A percentile compares a stretch with the other conserved stretches of the same genome.
phyloP scores from a whole-genome alignment of 2,113 vertebrate species.

The Aythya baeri region DNA sequence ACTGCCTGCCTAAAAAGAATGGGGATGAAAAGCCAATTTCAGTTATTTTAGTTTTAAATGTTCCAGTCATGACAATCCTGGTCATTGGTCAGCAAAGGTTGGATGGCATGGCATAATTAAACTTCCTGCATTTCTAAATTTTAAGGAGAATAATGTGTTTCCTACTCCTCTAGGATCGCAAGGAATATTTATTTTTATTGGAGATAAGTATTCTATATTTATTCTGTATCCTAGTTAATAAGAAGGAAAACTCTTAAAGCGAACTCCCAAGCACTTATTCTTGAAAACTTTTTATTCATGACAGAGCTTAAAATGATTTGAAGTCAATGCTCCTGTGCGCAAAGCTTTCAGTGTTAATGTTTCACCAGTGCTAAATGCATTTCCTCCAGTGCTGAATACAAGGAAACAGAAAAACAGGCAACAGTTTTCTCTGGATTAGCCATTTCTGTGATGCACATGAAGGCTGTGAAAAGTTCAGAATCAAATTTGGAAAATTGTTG shows the following conservation, averaged over 20 bases:
- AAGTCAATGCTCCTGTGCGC: background rate
- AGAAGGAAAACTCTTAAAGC: background rate
- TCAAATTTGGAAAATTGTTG: background rate
- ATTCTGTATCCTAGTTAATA: background rate
- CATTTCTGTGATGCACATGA: background rate
- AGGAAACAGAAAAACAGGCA: slow-evolving; percentile 9
- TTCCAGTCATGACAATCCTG: background rate
- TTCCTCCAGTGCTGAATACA: background rate
- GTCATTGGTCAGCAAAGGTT: background rate
- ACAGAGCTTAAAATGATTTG: background rate
- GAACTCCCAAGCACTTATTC: background rate
- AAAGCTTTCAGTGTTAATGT: slow-evolving; percentile 28
- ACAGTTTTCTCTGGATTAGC: slow-evolving; percentile 18
- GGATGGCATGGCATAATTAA: background rate
- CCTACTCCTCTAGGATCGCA: slow-evolving; percentile 18
- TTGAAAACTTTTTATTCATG: slow-evolving; percentile 37
- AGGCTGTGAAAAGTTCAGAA: background rate
- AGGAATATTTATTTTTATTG: background rate
- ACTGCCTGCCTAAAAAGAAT: background rate
- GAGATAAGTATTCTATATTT: no score
- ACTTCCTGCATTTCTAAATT: background rate
- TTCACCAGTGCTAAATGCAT: background rate
- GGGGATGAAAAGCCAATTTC: background rate
- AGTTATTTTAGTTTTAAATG: slow-evolving; percentile 4
- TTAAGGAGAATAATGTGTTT: background rate